Evolutionary conservation across 2,888 invertebrate genomes (phyloP).

Genomic region (Xanthorhoe designata): DNA sequence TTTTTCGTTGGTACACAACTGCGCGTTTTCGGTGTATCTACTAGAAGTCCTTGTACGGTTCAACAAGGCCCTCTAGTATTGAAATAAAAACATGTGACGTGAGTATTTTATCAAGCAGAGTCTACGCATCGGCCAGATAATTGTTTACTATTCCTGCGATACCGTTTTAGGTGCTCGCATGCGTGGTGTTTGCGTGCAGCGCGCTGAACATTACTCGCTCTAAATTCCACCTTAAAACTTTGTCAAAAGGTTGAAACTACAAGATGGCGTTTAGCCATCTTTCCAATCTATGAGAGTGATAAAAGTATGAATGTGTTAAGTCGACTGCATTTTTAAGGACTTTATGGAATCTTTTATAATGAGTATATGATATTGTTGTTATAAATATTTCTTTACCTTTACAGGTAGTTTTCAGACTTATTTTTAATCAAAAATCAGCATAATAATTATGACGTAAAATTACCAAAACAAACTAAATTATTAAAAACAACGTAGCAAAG

Average conservation of each 20-base stretch:
- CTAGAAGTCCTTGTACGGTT: slow-evolving; percentile 53
- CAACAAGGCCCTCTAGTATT: slow-evolving; percentile 52
- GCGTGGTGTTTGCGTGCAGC: slow-evolving; percentile 65
- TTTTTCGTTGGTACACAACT: slow-evolving; percentile 12
- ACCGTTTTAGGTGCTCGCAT: slow-evolving; percentile 72
- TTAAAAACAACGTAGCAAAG: slow-evolving; percentile 25
- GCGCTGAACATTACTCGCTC: slow-evolving; percentile 41
- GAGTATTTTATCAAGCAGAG: slow-evolving; percentile 70
- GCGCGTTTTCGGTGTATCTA: slow-evolving; percentile 44
- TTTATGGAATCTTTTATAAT: slow-evolving; percentile 55
- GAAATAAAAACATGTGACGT: slow-evolving; percentile 63
- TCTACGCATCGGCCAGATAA: slow-evolving; percentile 71
- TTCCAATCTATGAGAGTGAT: slow-evolving; percentile 64
- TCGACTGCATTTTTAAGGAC: slow-evolving; percentile 79
- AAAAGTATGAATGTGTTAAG: slow-evolving; percentile 71
- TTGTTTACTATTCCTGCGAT: slow-evolving; percentile 80
- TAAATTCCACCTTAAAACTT: slow-evolving; percentile 55
- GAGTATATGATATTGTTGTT: background rate
- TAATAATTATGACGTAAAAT: slow-evolving; percentile 8
- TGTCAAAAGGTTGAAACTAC: slow-evolving; percentile 58
- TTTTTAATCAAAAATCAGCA: background rate
- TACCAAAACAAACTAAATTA: slow-evolving; percentile 15
- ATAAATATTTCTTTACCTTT: slow-evolving; percentile 2
- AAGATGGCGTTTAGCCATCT: slow-evolving; percentile 44
- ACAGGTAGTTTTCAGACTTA: background rate